Evolutionary conservation across 2,797 vertebrate genomes (phyloP), one percentile per base, ranked within the genome.

Genomic region (Chelon labrosus): DNA sequence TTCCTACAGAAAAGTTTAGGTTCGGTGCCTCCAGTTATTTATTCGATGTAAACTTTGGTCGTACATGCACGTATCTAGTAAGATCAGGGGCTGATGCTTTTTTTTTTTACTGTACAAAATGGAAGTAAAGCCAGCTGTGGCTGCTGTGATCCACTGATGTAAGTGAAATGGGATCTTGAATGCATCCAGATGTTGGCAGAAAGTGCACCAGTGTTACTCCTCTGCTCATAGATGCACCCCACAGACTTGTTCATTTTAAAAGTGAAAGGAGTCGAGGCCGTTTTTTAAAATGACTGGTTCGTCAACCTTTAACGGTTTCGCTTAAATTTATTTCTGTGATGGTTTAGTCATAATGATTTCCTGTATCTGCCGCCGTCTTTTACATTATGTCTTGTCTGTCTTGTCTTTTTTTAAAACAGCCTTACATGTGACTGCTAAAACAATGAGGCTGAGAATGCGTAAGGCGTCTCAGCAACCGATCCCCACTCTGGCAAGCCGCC

Each of bases 381-480:
- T 55, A 20, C n/a, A 25, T 22, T 50, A 19, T 13, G 13, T 63
- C 9, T 60, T 52, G 3, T 17, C 2, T 44, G 0, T 44, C 7
- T 70, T 25, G 12, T 1, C 8, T 42, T 44, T 41, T 55, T 50
- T 57, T 71, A 0, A 51, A 72, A 13, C 19, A 99, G 97, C 89
- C 94, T 94, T 98, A 95, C 96, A 98, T 99, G 98, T 95, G 95
- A 94, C 95, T 87, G 82, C 83, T 93, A 92, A 96, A 89, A 97
- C 95, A 85, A 99, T 99, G 98, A 99, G 96, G 96, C 97, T 99
- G 96, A 98, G 98, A 95, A 97, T 97, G 93, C 95, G 98, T 80
- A 98, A 99, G 49, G 95, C 96, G 91, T 96, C 98, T 97, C 98
- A 97, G 97, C 97, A 97, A 22, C 93, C 96, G 49, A 94, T 89